These are phyloP conservation scores for Germaria angustata DNA, from an alignment of 2,888 invertebrate genomes.

Conservation along the genomic window DNA sequence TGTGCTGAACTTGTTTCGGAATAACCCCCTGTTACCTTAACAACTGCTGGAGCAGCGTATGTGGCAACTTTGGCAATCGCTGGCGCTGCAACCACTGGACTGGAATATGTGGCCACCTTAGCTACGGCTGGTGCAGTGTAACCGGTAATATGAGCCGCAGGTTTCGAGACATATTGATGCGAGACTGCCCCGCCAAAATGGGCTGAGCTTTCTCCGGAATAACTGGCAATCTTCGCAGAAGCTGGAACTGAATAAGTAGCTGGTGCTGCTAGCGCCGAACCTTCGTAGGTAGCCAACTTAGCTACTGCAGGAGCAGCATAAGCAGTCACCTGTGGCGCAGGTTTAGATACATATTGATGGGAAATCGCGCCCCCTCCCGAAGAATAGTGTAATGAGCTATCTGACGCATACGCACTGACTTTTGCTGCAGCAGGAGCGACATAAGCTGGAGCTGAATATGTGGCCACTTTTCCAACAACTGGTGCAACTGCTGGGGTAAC, in stretches of 20 bases:
- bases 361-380: constrained; percentile 70
- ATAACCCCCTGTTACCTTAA: constrained; percentile 44
- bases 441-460: constrained; percentile 68
- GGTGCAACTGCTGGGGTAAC: constrained; percentile 61
- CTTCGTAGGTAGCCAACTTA: constrained; percentile 68
- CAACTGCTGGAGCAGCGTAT: constrained; percentile 52
- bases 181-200: constrained; percentile 66
- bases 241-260: constrained; percentile 68
- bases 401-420: constrained; percentile 60
- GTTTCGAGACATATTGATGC: constrained; percentile 71
- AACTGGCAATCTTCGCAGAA: constrained; percentile 41
- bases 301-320: constrained; percentile 60
- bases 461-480: constrained; percentile 58
- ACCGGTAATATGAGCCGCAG: constrained; percentile 76
- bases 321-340: constrained; percentile 38
- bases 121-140: constrained; percentile 65
- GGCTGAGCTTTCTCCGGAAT: constrained; percentile 31
- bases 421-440: constrained; percentile 61
- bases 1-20: constrained; percentile 31
- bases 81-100: constrained; percentile 50
- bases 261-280: constrained; percentile 66
- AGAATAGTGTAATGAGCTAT: constrained; percentile 42
- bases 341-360: constrained; percentile 73
- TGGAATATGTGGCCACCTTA: constrained; percentile 70
- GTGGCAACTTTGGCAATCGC: constrained; percentile 64